A percentile compares a stretch with the other conserved stretches of the same genome.
phyloP scores from a whole-genome alignment of 2,113 vertebrate genomes.

The Phylloscopus trochilus region DNA sequence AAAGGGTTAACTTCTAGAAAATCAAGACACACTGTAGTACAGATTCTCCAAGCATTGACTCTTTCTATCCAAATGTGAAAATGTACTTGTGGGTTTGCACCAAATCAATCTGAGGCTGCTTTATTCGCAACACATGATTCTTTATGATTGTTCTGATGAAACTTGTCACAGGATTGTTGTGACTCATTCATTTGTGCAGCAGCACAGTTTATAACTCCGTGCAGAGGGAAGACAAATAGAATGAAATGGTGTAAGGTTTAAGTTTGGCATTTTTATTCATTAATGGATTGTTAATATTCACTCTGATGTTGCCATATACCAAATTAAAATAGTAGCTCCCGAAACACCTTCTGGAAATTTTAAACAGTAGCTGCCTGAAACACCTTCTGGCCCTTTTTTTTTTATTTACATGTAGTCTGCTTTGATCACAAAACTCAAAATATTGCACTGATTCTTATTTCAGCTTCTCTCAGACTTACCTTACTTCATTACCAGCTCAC shows the following conservation, averaged over 20 bases:
- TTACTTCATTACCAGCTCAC: neutral
- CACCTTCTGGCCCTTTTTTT: neutral
- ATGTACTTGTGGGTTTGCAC: neutral
- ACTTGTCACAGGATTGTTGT: slow-evolving; percentile 18
- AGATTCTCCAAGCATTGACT: neutral
- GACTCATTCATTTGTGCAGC: slow-evolving; percentile 33
- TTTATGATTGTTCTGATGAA: slow-evolving; percentile 53
- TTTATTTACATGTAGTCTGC: neutral
- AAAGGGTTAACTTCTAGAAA: neutral
- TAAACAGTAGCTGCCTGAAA: neutral
- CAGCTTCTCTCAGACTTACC: neutral
- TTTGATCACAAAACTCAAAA: neutral
- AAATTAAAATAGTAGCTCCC: neutral
- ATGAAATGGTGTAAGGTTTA: neutral
- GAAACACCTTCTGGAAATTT: neutral
- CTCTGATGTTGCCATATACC: neutral
- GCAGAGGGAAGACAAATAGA: neutral
- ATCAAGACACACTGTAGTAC: neutral
- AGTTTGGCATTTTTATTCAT: slow-evolving; percentile 6
- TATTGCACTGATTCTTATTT: neutral
- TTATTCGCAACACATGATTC: slow-evolving; percentile 53
- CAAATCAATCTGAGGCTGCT: slow-evolving; percentile 35
- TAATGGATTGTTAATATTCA: neutral
- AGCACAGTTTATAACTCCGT: neutral
- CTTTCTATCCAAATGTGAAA: neutral